phyloP scores from a whole-genome alignment of 2,113 vertebrate species.

The Notothenia coriiceps region DNA sequence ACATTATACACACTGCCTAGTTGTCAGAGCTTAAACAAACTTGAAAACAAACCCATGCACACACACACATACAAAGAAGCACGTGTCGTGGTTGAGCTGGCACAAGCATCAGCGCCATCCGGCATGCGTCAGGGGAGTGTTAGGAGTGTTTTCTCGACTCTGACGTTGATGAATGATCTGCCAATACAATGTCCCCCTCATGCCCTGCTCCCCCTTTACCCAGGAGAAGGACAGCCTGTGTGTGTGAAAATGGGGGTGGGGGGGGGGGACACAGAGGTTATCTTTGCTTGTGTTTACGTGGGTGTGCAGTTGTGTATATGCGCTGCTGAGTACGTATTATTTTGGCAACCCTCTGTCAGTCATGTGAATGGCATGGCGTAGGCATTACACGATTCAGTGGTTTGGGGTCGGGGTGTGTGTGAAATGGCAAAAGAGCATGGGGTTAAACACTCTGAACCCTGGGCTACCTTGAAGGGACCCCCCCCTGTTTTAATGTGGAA shows the following conservation, averaged over 20 bases:
- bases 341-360: constrained; percentile 43
- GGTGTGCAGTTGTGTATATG: constrained; percentile 28
- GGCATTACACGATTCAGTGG: constrained; percentile 66
- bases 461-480: constrained; percentile 58
- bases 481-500: constrained; percentile 76
- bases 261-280: constrained; percentile 36
- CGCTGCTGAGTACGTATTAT: constrained; percentile 54
- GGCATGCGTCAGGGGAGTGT: constrained; percentile 65
- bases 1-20: not conserved
- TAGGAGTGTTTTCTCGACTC: constrained; percentile 48
- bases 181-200: constrained; percentile 70
- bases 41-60: constrained; percentile 16
- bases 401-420: constrained; percentile 61
- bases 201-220: constrained; percentile 68
- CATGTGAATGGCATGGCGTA: constrained; percentile 37
- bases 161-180: constrained; percentile 86
- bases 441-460: constrained; percentile 83
- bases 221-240: constrained; percentile 57
- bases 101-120: constrained; percentile 61
- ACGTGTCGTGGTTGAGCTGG: constrained; percentile 57
- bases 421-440: constrained; percentile 57
- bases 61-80: constrained; percentile 41
- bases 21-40: constrained; percentile 55
- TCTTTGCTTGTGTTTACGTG: constrained; percentile 46
- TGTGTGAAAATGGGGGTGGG: not conserved